Percentiles rank a stretch among this genome's conserved stretches.
These are phyloP conservation scores for Musca domestica DNA, from an alignment of 1,140 invertebrate species.

Conservation along the genomic window DNA sequence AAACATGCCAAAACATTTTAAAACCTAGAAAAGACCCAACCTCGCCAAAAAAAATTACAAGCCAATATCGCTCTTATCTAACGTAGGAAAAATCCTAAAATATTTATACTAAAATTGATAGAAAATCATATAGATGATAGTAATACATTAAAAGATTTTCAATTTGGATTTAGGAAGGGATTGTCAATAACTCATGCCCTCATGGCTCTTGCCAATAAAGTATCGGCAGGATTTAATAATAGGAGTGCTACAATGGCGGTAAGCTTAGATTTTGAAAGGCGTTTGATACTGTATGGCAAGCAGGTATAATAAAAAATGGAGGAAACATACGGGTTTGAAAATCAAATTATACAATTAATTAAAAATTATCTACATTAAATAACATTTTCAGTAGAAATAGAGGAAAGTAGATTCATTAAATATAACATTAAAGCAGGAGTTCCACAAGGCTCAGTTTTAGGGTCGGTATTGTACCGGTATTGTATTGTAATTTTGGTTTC, in stretches of 20 bases:
- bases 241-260: neutral
- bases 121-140: neutral
- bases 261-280: neutral
- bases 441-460: no score
- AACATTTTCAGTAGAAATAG: neutral
- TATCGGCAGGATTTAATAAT: neutral
- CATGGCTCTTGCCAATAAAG: neutral
- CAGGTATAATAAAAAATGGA: slow-evolving; percentile 5
- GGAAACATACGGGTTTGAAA: neutral
- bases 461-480: no score
- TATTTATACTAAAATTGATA: neutral
- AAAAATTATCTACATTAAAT: neutral
- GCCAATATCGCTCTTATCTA: neutral
- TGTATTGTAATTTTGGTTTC: no score
- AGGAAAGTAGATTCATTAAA: no score
- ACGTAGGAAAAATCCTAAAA: neutral
- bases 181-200: neutral
- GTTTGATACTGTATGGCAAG: neutral
- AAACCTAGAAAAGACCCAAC: slow-evolving; percentile 32
- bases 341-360: neutral
- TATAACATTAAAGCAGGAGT: no score
- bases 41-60: neutral
- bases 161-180: neutral
- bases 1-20: slow-evolving; percentile 29
- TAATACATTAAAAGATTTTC: neutral